Evolutionary conservation across 2,113 vertebrate genomes (phyloP).

Genomic region (Psettodes erumei): DNA sequence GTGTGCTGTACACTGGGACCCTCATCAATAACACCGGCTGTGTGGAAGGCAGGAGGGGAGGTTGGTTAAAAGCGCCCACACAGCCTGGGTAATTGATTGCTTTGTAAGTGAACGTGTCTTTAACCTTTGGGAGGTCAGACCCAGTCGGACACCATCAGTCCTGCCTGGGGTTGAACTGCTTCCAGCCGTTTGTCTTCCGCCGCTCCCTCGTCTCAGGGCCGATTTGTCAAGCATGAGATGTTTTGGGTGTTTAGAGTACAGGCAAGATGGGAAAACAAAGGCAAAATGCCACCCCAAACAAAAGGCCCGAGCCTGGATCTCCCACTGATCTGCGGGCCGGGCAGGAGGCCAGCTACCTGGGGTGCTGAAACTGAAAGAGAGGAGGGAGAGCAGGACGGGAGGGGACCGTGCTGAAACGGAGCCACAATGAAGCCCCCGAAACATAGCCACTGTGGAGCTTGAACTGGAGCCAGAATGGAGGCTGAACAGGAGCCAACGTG

Average conservation of each 20-base stretch:
- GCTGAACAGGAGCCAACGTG: constrained; percentile 74
- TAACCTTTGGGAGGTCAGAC: constrained; percentile 86
- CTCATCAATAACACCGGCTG: constrained; percentile 79
- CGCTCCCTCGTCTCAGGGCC: constrained; percentile 76
- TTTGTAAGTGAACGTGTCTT: constrained; percentile 86
- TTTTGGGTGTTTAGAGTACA: constrained; percentile 85
- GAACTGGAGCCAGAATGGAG: constrained; percentile 78
- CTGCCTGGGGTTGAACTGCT: constrained; percentile 81
- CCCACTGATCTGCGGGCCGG: constrained; percentile 78
- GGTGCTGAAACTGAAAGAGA: constrained; percentile 76
- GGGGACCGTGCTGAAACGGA: constrained; percentile 68
- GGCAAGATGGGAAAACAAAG: constrained; percentile 83
- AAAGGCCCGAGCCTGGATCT: constrained; percentile 81
- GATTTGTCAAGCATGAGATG: constrained; percentile 82
- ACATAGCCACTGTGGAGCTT: constrained; percentile 74
- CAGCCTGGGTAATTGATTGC: constrained; percentile 84
- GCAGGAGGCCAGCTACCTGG: constrained; percentile 83
- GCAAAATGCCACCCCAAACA: constrained; percentile 84
- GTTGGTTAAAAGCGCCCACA: constrained; percentile 80
- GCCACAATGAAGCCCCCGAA: constrained; percentile 78
- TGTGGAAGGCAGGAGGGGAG: constrained; percentile 74
- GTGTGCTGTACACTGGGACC: constrained; percentile 71
- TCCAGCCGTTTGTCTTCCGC: constrained; percentile 82
- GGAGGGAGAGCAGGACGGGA: constrained; percentile 7
- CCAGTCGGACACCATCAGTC: constrained; percentile 84